These are phyloP conservation scores for Benthosema pterotum DNA, from an alignment of 2,797 vertebrate species.

Conservation along the genomic window DNA sequence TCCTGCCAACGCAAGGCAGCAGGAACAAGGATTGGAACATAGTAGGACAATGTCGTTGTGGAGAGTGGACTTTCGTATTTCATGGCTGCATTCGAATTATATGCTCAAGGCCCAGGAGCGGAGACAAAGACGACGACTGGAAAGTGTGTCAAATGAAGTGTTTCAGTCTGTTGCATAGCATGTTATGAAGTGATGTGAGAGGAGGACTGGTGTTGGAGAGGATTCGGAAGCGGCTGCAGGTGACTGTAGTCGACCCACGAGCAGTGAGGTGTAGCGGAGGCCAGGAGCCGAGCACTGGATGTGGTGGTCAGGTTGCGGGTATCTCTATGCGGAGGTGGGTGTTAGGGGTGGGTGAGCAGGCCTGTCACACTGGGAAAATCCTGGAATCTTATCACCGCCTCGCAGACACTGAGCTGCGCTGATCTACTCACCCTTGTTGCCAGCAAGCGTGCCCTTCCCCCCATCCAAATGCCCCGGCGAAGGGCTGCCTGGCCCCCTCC, in stretches of 20 bases:
- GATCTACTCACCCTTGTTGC: conserved; percentile 83
- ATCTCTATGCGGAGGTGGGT: conserved; percentile 63
- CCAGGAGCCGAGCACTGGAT: conserved; percentile 35
- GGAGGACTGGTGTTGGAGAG: not conserved
- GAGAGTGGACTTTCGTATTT: conserved; percentile 29
- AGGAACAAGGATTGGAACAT: not conserved
- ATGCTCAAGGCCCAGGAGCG: conserved; percentile 13
- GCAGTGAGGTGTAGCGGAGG: conserved; percentile 51
- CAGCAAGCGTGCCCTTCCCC: conserved; percentile 80
- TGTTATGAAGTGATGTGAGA: no score
- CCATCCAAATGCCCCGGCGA: conserved; percentile 70
- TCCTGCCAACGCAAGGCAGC: not conserved
- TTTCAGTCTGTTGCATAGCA: conserved; percentile 6
- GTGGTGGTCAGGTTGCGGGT: conserved; percentile 58
- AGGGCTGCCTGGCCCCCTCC: conserved; percentile 66
- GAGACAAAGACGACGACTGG: not conserved
- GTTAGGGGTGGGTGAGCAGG: conserved; percentile 76
- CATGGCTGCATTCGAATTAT: conserved; percentile 21
- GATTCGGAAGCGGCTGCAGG: conserved; percentile 61
- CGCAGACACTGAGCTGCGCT: conserved; percentile 82
- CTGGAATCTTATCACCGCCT: conserved; percentile 85
- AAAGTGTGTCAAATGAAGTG: conserved; percentile 14
- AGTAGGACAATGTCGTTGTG: conserved; percentile 19
- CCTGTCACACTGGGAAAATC: conserved; percentile 84
- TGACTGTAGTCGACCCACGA: conserved; percentile 40